phyloP scores from a whole-genome alignment of 2,888 invertebrate species.

The Poecilus cupreus region DNA sequence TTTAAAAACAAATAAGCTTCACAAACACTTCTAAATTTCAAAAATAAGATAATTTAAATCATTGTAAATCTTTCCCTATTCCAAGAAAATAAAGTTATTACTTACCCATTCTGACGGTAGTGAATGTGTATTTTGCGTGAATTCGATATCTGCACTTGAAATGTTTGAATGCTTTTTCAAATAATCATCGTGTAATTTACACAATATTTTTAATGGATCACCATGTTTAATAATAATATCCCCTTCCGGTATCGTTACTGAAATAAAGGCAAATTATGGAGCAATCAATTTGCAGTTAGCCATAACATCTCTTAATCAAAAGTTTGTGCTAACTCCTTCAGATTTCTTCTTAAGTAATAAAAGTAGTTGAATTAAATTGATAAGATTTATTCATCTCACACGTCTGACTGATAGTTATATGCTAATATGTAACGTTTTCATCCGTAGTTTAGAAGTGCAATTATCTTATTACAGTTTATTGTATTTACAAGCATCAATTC shows the following conservation, averaged over 20 bases:
- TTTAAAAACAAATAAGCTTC: slow-evolving; percentile 3
- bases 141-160: slow-evolving; percentile 72
- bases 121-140: slow-evolving; percentile 70
- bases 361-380: slow-evolving; percentile 8
- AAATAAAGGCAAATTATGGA: slow-evolving; percentile 56
- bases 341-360: slow-evolving; percentile 10
- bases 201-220: slow-evolving; percentile 78
- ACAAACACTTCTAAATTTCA: neutral
- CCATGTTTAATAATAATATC: slow-evolving; percentile 76
- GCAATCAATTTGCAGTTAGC: neutral
- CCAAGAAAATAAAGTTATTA: slow-evolving; percentile 5
- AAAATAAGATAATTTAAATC: neutral
- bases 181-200: slow-evolving; percentile 75
- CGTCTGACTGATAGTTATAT: neutral
- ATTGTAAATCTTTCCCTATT: neutral
- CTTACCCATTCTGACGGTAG: slow-evolving; percentile 71
- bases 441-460: slow-evolving; percentile 13
- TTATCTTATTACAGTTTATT: slow-evolving; percentile 19
- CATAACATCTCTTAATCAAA: neutral
- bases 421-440: slow-evolving; percentile 9
- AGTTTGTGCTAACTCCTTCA: neutral
- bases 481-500: slow-evolving; percentile 12
- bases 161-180: slow-evolving; percentile 74
- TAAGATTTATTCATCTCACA: slow-evolving; percentile 10
- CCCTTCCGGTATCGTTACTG: slow-evolving; percentile 70